Percentiles rank a stretch among this genome's conserved stretches.
These are phyloP conservation scores for Actinernus sp. DNA, from an alignment of 92 coral and sea anemone genomes.

Conservation along the genomic window DNA sequence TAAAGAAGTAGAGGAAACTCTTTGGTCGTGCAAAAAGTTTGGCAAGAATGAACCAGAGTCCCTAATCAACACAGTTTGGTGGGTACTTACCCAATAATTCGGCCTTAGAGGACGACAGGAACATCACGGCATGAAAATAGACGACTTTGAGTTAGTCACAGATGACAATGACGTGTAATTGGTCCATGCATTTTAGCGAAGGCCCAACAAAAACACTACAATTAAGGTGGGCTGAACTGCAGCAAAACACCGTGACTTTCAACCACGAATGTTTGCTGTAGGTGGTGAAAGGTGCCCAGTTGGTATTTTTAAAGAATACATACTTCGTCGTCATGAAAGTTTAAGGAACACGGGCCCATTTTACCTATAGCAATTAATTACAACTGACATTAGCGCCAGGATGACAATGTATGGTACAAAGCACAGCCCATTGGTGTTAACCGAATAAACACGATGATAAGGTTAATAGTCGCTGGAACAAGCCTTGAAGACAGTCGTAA, in stretches of 20 bases:
- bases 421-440: slow-evolving; percentile 46
- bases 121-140: too few species aligned
- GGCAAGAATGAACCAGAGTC: slow-evolving; percentile 32
- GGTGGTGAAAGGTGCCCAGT: too few species aligned
- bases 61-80: slow-evolving; percentile 38
- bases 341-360: too few species aligned
- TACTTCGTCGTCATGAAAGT: too few species aligned
- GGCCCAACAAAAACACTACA: slow-evolving; percentile 46
- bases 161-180: slow-evolving; percentile 48
- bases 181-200: slow-evolving; percentile 39
- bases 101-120: slow-evolving; percentile 63
- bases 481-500: slow-evolving; percentile 16
- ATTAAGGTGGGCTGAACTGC: too few species aligned
- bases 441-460: slow-evolving; percentile 29
- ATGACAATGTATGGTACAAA: slow-evolving; percentile 37
- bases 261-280: too few species aligned
- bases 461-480: slow-evolving; percentile 22
- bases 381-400: slow-evolving; percentile 12
- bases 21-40: too few species aligned
- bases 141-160: slow-evolving; percentile 26
- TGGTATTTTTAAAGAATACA: too few species aligned
- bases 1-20: too few species aligned
- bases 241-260: too few species aligned
- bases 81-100: slow-evolving; percentile 48
- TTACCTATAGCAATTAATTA: slow-evolving; percentile 29